Evolutionary conservation across 2,888 invertebrate genomes (phyloP).

Genomic region (Acrocyrtus sp.): DNA sequence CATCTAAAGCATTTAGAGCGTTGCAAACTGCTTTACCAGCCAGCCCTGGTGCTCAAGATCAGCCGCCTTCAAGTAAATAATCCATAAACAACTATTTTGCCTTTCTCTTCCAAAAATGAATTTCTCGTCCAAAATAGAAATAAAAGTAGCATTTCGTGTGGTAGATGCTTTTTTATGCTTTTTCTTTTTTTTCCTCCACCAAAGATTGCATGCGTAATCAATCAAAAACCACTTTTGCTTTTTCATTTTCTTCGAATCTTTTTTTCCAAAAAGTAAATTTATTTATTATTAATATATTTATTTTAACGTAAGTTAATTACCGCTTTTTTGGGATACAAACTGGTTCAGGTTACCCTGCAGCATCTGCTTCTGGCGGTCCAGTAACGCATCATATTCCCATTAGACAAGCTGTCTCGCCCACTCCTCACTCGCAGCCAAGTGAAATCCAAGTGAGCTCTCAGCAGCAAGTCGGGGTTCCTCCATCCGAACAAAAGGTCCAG

Average conservation of each 20-base stretch:
- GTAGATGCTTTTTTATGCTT: background rate
- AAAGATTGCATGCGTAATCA: background rate
- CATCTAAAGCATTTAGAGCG: slow-evolving; percentile 76
- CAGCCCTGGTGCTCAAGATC: slow-evolving; percentile 42
- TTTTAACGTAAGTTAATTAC: background rate
- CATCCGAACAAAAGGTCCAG: slow-evolving; percentile 74
- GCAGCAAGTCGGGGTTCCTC: slow-evolving; percentile 67
- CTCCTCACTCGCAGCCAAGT: slow-evolving; percentile 42
- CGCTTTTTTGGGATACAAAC: background rate
- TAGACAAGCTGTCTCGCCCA: slow-evolving; percentile 53
- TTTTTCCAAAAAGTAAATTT: too few species aligned
- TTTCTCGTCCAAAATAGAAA: background rate
- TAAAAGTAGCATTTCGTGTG: background rate
- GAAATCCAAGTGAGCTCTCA: slow-evolving; percentile 36
- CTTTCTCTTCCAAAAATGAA: background rate
- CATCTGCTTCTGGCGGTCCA: slow-evolving; percentile 9
- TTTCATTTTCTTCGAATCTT: too few species aligned
- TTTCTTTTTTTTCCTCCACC: background rate
- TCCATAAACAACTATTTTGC: slow-evolving; percentile 1
- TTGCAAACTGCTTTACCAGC: slow-evolving; percentile 65
- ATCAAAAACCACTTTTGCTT: background rate
- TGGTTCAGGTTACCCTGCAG: slow-evolving; percentile 28
- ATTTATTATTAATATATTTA: too few species aligned
- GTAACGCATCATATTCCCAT: slow-evolving; percentile 61
- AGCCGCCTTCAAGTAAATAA: slow-evolving; percentile 44